Percentiles rank a stretch among this genome's conserved stretches.
phyloP scores from a whole-genome alignment of 2,113 vertebrate genomes.

The Ammodramus savannarum region DNA sequence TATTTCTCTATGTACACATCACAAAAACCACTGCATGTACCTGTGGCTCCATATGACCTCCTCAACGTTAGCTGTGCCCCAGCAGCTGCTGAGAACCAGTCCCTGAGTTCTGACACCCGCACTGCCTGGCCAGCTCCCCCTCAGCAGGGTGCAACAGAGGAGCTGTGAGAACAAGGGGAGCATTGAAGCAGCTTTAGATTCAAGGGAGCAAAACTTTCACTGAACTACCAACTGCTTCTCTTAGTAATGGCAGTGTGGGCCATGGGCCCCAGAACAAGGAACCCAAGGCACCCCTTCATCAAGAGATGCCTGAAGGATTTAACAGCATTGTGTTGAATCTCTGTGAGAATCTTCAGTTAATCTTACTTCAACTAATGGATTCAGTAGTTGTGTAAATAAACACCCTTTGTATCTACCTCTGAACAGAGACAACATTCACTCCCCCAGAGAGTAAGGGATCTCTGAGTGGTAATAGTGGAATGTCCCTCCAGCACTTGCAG shows the following conservation, averaged over 20 bases:
- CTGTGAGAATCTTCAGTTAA: neutral
- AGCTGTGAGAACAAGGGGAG: neutral
- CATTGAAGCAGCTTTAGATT: neutral
- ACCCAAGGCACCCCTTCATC: neutral
- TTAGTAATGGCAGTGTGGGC: neutral
- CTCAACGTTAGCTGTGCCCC: neutral
- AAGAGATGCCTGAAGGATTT: neutral
- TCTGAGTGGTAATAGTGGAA: neutral
- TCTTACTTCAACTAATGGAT: neutral
- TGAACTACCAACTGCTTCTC: neutral
- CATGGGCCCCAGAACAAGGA: neutral
- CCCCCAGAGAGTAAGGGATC: neutral
- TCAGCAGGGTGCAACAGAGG: neutral
- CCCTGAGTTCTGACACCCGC: fast-evolving
- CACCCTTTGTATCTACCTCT: neutral
- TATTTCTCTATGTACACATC: neutral
- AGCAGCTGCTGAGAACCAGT: neutral
- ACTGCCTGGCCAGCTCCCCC: neutral
- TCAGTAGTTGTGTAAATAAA: neutral
- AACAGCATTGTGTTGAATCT: neutral
- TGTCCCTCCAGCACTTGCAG: neutral
- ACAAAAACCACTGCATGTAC: neutral
- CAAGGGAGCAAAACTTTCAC: neutral
- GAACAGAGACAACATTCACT: neutral
- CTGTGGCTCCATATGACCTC: neutral